These are phyloP conservation scores for Drosophila greeni DNA, from an alignment of 2,888 invertebrate genomes.

Conservation along the genomic window DNA sequence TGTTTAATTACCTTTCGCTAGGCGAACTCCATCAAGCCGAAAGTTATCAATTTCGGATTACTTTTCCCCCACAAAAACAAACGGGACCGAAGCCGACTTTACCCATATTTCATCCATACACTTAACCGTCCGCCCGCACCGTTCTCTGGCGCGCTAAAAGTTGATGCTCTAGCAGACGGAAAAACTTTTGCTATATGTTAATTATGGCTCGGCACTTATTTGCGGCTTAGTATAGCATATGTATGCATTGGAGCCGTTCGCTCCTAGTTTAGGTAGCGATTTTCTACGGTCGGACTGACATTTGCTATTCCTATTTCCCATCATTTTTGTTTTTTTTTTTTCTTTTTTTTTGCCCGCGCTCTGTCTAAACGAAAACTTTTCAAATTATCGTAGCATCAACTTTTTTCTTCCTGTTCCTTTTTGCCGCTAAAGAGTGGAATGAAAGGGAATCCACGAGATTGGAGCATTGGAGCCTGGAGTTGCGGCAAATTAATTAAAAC, in stretches of 20 bases:
- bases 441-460: constrained; percentile 36
- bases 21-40: constrained; percentile 57
- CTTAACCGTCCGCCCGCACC: constrained; percentile 5
- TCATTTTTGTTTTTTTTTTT: constrained; percentile 4
- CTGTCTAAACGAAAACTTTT: constrained; percentile 73
- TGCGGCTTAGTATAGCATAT: constrained; percentile 70
- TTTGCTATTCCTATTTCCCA: constrained; percentile 26
- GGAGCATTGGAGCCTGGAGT: constrained; percentile 44
- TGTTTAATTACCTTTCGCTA: constrained; percentile 37
- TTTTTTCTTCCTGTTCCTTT: constrained; percentile 32
- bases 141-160: constrained; percentile 2
- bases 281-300: constrained; percentile 22
- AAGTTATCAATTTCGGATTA: constrained; percentile 70
- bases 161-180: constrained; percentile 44
- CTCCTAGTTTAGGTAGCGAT: constrained; percentile 49
- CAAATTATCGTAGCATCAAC: constrained; percentile 72
- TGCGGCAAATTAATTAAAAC: constrained; percentile 72
- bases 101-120: constrained; percentile 59
- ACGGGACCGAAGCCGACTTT: constrained; percentile 17
- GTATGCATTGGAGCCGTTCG: constrained; percentile 51
- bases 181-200: constrained; percentile 75
- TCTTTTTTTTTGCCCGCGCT: constrained; percentile 25
- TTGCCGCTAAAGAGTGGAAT: constrained; percentile 43
- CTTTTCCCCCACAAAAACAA: constrained; percentile 35
- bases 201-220: constrained; percentile 74